Evolutionary conservation across 2,113 vertebrate species (phyloP), one percentile per base, ranked within the genome.

Genomic region (Oenanthe melanoleuca): DNA sequence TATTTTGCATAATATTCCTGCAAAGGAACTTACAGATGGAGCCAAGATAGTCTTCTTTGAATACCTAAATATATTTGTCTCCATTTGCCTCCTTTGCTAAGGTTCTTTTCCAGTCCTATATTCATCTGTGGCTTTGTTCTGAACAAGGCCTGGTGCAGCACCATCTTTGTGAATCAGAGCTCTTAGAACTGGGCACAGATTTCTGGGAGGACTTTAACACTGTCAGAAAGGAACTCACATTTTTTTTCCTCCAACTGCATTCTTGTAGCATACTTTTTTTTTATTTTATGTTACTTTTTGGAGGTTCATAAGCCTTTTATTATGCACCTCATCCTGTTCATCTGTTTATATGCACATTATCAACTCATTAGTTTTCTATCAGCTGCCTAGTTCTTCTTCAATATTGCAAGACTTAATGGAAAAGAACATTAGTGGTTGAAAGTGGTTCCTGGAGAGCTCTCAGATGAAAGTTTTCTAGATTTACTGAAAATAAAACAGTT

Each of bases 311-410:
- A 89, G 33, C 9, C 33, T 92, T 14, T 60, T 82, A 89, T 93
- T 85, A 18, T 7, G 14, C 63, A 31, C 52, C 80, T 95, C 81
- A 89, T 87, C 90, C 84, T 93, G 77, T 91, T 87, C 42, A 53
- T 93, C 17, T 87, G 67, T 89, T 89, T 84, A 45, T 50, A 37
- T 63, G 37, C 42, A n/a, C 75, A 59, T 92, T 88, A 74, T 65
- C 47, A 79, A 53, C 2, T 1, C 67, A 77, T 74, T 89, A 71
- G 28, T 89, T 93, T 74, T 67, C 33, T 93, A 29, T 89, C 42
- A 50, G 56, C 45, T 93, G 33, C 45, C n/a, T 70, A 31, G 31
- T 37, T 91, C 84, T 81, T 91, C 84, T 60, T 93, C 60, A 66
- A 55, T 11, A 17, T 86, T 86, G 13, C 42, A 70, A 61, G 50